Evolutionary conservation across 2,888 invertebrate species (phyloP).

Genomic region (Graphium colonna): DNA sequence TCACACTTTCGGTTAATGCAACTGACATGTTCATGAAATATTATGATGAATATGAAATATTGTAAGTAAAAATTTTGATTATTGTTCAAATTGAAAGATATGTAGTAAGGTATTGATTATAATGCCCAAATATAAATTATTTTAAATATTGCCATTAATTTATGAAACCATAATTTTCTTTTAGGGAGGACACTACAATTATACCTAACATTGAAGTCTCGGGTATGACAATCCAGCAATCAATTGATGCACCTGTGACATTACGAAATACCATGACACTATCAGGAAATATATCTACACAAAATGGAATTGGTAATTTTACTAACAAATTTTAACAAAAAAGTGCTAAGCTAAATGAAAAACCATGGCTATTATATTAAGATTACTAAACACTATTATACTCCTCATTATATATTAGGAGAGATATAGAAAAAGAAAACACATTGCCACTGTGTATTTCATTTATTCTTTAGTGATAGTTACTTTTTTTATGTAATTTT

Average conservation of each 20-base stretch:
- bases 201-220: slow-evolving; percentile 92
- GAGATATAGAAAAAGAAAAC: no score
- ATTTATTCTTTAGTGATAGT: no score
- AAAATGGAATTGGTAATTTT: slow-evolving; percentile 89
- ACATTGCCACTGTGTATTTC: no score
- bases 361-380: no score
- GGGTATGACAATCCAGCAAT: slow-evolving; percentile 95
- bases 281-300: slow-evolving; percentile 89
- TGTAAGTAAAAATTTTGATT: slow-evolving; percentile 60
- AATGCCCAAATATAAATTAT: not conserved
- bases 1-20: slow-evolving; percentile 94
- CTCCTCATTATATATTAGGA: no score
- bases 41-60: slow-evolving; percentile 84
- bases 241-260: slow-evolving; percentile 95
- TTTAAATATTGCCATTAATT: not conserved
- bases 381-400: no score
- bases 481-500: no score
- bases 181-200: slow-evolving; percentile 68
- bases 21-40: slow-evolving; percentile 95
- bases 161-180: not conserved
- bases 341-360: no score
- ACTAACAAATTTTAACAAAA: not conserved
- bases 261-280: slow-evolving; percentile 90
- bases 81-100: no score
- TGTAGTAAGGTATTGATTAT: not conserved